Conservation (phyloP, 2,797 vertebrate species). For the Astyanax mexicanus region DNA sequence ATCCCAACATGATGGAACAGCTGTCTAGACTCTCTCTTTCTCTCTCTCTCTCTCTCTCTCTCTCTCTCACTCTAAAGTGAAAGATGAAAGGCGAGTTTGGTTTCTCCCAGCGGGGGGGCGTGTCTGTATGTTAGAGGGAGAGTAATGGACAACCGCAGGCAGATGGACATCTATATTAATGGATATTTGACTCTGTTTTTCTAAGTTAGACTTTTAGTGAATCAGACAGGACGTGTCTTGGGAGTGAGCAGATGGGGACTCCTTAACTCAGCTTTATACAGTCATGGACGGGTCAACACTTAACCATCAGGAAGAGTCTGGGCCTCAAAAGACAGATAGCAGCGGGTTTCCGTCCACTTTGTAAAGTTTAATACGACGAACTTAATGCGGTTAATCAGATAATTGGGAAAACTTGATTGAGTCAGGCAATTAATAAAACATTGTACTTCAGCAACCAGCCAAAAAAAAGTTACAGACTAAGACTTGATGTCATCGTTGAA, state of each 20-base stretch:
- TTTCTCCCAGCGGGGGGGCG: conserved; percentile 3
- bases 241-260: conserved; percentile 12
- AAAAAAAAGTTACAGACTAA: no score
- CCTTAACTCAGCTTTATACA: conserved; percentile 1
- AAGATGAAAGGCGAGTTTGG: not conserved
- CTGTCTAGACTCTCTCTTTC: conserved; percentile 45
- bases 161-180: conserved; percentile 28
- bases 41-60: not conserved
- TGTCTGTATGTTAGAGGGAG: not conserved
- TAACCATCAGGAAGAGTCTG: not conserved
- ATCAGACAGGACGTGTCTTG: conserved; percentile 17
- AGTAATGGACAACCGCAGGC: not conserved
- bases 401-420: no score
- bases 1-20: conserved; percentile 55
- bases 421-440: no score
- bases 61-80: conserved; percentile 5
- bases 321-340: no score
- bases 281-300: not conserved
- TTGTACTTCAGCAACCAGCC: no score
- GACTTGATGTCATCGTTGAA: no score
- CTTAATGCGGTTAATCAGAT: no score
- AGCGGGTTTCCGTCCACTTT: no score
- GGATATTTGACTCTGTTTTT: conserved; percentile 33
- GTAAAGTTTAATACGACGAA: no score
- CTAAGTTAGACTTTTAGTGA: conserved; percentile 15